A percentile compares a stretch with the other conserved stretches of the same genome.
Evolutionary conservation across 2,797 vertebrate genomes (phyloP).

Genomic region (Rhinella marina): DNA sequence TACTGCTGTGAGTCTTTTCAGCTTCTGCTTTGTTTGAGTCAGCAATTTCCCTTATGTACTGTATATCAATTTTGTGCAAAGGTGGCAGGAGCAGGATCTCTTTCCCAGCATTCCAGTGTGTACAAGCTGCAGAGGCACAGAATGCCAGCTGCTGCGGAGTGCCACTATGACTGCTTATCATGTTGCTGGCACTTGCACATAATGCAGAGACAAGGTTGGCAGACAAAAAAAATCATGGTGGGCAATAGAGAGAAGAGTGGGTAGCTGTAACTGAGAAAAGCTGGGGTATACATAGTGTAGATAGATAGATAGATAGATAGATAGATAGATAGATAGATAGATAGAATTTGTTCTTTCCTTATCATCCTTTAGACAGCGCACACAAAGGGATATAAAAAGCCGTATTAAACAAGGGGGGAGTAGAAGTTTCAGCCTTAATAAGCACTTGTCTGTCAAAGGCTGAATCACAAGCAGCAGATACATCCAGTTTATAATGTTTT

Average conservation of each 20-base stretch:
- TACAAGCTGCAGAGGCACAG: neutral
- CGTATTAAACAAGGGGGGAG: no score
- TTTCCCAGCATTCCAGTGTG: conserved; percentile 24
- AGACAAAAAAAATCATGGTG: neutral
- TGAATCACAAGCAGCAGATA: no score
- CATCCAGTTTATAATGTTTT: no score
- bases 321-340: neutral
- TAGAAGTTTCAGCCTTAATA: no score
- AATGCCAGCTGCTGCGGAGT: conserved; percentile 16
- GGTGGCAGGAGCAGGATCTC: conserved; percentile 3
- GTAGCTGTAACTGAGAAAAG: neutral
- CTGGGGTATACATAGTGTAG: neutral
- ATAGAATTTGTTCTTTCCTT: neutral
- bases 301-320: neutral
- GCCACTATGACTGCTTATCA: neutral
- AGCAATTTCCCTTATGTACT: conserved; percentile 37
- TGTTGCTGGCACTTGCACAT: neutral
- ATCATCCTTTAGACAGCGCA: no score
- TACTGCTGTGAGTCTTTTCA: neutral
- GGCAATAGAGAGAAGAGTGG: neutral
- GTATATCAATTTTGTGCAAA: conserved; percentile 42
- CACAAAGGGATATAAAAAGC: no score
- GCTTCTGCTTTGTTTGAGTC: conserved; percentile 23
- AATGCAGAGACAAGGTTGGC: neutral
- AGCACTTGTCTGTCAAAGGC: no score